Percentiles rank a stretch among this genome's conserved stretches.
phyloP scores from a whole-genome alignment of 2,888 invertebrate species.

The Drosophila meridionalis region DNA sequence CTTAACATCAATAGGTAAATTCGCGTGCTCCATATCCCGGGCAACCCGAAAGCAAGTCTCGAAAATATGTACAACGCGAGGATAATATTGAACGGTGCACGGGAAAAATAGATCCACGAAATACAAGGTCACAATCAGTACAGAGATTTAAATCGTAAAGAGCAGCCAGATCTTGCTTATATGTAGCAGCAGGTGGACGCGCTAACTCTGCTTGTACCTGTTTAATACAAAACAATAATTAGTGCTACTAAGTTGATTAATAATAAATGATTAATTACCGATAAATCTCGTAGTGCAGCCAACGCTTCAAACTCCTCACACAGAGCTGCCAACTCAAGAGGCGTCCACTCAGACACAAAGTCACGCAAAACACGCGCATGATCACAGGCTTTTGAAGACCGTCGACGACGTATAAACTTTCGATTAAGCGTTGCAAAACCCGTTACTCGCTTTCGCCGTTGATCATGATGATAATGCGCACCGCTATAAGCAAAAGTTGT shows the following conservation, averaged over 20 bases:
- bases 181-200: slow-evolving; percentile 94
- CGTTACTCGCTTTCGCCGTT: slow-evolving; percentile 90
- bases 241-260: not conserved
- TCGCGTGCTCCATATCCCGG: slow-evolving; percentile 91
- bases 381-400: slow-evolving; percentile 92
- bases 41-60: slow-evolving; percentile 92
- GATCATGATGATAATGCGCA: slow-evolving; percentile 83
- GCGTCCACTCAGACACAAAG: slow-evolving; percentile 91
- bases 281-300: slow-evolving; percentile 93
- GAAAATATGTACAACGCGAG: slow-evolving; percentile 93
- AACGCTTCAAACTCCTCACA: slow-evolving; percentile 96
- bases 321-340: slow-evolving; percentile 93
- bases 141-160: slow-evolving; percentile 93
- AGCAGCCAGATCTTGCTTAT: slow-evolving; percentile 93
- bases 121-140: slow-evolving; percentile 96
- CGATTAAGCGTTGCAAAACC: slow-evolving; percentile 93
- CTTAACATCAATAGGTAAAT: slow-evolving; percentile 91
- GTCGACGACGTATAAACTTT: slow-evolving; percentile 90
- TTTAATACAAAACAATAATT: not conserved
- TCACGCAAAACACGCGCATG: slow-evolving; percentile 91
- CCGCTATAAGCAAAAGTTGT: slow-evolving; percentile 59
- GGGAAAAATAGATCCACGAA: slow-evolving; percentile 94
- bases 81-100: slow-evolving; percentile 95
- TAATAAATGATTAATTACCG: slow-evolving; percentile 83
- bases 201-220: slow-evolving; percentile 94